Percentiles rank a stretch among this genome's conserved stretches.
phyloP scores from a whole-genome alignment of 1,140 invertebrate species.

The Anastatus disparis region DNA sequence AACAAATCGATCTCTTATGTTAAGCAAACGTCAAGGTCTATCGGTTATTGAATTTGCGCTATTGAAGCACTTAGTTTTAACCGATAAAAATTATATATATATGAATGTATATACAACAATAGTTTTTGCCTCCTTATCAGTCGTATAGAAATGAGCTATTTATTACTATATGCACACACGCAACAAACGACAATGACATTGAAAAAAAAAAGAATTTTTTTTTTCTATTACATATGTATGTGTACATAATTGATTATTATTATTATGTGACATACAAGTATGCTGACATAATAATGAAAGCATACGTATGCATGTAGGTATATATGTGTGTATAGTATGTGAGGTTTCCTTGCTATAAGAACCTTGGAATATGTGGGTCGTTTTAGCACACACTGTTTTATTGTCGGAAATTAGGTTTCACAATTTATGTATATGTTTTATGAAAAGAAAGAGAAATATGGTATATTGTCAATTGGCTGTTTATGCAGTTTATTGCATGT shows the following conservation, averaged over 20 bases:
- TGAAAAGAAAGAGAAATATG: neutral
- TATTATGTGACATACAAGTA: too few relatives aligned
- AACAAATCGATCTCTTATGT: slow-evolving; percentile 8
- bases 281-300: slow-evolving; percentile 47
- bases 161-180: neutral
- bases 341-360: neutral
- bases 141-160: too few relatives aligned
- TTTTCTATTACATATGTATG: too few relatives aligned
- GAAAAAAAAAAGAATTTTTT: too few relatives aligned
- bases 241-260: too few relatives aligned
- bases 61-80: neutral
- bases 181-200: slow-evolving; percentile 43
- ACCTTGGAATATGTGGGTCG: neutral
- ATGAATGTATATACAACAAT: too few relatives aligned
- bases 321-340: neutral
- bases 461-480: too few relatives aligned
- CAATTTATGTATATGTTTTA: neutral
- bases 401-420: slow-evolving; percentile 19
- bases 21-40: slow-evolving; percentile 23
- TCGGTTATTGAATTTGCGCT: slow-evolving; percentile 46
- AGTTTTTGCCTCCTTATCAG: too few relatives aligned
- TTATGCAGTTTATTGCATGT: too few relatives aligned
- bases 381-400: slow-evolving; percentile 35
- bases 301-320: too few relatives aligned
- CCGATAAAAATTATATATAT: too few relatives aligned